Evolutionary conservation across 2,888 invertebrate genomes (phyloP).

Genomic region (Cybosia mesomella): DNA sequence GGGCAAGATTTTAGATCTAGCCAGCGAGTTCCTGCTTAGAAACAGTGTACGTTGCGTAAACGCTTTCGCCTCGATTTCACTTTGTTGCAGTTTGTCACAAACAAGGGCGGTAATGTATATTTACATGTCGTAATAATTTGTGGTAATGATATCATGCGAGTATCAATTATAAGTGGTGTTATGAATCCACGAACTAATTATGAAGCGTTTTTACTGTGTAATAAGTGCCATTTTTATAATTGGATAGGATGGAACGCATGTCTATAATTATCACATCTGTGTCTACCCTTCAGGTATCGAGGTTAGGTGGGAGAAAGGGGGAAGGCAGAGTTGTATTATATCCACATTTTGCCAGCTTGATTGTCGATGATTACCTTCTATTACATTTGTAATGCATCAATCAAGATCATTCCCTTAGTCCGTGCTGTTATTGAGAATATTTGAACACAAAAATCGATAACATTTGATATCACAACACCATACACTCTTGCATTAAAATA

Average conservation of each 20-base stretch:
- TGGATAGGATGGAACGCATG: not conserved
- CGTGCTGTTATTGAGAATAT: not conserved
- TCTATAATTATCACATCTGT: too few relatives aligned
- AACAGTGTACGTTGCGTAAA: constrained; percentile 61
- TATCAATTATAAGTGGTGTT: not conserved
- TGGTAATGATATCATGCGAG: constrained; percentile 35
- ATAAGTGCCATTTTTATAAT: not conserved
- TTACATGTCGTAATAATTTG: constrained; percentile 50
- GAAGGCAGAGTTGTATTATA: too few relatives aligned
- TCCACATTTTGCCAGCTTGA: too few relatives aligned
- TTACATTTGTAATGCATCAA: too few relatives aligned
- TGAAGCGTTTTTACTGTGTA: not conserved
- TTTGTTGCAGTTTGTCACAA: constrained; percentile 53
- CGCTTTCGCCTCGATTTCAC: constrained; percentile 70
- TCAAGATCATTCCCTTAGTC: too few relatives aligned
- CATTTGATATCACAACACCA: too few relatives aligned
- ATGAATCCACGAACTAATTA: not conserved
- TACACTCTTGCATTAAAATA: too few relatives aligned
- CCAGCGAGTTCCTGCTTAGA: constrained; percentile 53
- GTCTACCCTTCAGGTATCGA: too few relatives aligned
- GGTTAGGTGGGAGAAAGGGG: too few relatives aligned
- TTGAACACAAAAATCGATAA: not conserved
- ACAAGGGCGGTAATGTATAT: constrained; percentile 39
- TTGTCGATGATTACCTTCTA: too few relatives aligned
- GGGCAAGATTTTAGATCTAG: constrained; percentile 38